Evolutionary conservation across 2,888 invertebrate species (phyloP).

Genomic region (Notodonta dromedarius): DNA sequence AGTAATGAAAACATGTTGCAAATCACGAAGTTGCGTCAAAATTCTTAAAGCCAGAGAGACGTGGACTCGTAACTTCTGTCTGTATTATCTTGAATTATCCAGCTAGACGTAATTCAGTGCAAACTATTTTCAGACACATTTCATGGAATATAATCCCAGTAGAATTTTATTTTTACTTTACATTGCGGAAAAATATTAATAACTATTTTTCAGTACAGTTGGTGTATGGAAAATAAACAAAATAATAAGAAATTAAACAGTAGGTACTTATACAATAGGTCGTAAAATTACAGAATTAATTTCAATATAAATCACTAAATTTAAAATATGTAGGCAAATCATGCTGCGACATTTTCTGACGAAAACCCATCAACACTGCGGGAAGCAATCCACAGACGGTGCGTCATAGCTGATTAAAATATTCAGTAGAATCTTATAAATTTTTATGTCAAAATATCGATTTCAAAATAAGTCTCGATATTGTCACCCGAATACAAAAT

Average conservation of each 20-base stretch:
- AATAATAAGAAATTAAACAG: no score
- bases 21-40: constrained; percentile 35
- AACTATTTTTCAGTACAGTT: no score
- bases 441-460: constrained; percentile 9
- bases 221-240: no score
- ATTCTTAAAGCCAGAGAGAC: constrained; percentile 31
- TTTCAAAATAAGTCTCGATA: constrained; percentile 13
- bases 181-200: neutral
- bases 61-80: constrained; percentile 20
- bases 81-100: constrained; percentile 24
- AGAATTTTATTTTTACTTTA: neutral
- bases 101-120: constrained; percentile 1
- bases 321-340: neutral
- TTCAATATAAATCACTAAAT: no score
- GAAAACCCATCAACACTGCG: neutral
- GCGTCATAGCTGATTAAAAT: constrained; percentile 2
- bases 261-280: no score
- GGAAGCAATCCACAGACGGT: neutral
- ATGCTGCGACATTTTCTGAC: neutral
- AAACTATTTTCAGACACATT: neutral
- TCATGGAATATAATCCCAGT: neutral
- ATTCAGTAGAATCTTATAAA: neutral
- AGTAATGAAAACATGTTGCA: constrained; percentile 44
- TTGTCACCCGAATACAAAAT: constrained; percentile 32
- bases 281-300: no score